Percentiles rank a stretch among this genome's conserved stretches.
Conservation (phyloP, 2,113 vertebrate species). For the Lanius ludovicianus region DNA sequence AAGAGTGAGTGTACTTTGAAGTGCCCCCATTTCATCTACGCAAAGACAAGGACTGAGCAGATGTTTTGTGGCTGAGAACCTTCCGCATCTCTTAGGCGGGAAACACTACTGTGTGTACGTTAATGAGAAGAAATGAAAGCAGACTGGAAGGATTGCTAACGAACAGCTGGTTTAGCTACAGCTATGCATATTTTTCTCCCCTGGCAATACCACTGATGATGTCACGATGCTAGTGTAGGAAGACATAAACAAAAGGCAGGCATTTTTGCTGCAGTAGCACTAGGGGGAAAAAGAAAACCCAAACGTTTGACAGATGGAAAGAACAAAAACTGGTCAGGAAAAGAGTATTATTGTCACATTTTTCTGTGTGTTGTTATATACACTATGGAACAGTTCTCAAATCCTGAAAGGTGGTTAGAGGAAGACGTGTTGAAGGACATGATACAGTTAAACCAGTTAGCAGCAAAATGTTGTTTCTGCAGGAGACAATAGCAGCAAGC, state of each 20-base stretch:
- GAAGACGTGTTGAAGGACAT: conserved; percentile 2
- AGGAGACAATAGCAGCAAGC: conserved; percentile 45
- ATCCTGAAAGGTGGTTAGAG: not conserved
- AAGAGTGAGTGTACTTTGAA: conserved; percentile 8
- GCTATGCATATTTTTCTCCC: conserved; percentile 41
- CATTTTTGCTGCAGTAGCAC: conserved; percentile 71
- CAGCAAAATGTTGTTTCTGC: conserved; percentile 14
- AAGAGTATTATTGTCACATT: not conserved
- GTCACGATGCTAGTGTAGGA: conserved; percentile 65
- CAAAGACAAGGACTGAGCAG: not conserved
- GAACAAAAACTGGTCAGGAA: conserved; percentile 28
- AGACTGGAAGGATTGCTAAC: conserved; percentile 20
- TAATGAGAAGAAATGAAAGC: conserved; percentile 42
- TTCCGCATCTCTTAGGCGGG: not conserved
- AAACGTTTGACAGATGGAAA: conserved; percentile 60
- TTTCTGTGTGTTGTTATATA: not conserved
- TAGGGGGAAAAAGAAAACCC: conserved; percentile 6
- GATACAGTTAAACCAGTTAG: conserved; percentile 45
- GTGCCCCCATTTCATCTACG: conserved; percentile 36
- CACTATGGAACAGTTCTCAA: not conserved
- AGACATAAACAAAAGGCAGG: conserved; percentile 78
- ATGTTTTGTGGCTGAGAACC: conserved; percentile 31
- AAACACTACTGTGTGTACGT: not conserved
- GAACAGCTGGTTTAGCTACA: conserved; percentile 55
- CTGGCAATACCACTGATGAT: conserved; percentile 62